Conservation (phyloP, 2,888 invertebrate species). For the Xiphydria camelus region DNA sequence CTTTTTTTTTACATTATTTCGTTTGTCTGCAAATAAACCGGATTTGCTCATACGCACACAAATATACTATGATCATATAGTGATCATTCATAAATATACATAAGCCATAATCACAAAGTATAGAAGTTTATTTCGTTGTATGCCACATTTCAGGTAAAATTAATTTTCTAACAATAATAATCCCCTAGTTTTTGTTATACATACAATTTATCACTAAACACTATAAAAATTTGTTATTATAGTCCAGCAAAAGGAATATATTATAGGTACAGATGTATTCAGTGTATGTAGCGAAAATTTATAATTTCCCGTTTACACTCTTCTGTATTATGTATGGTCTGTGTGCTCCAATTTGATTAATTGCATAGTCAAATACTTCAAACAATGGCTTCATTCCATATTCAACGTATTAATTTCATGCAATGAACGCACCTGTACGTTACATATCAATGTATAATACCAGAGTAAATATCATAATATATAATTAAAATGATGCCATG, state of each 20-base stretch:
- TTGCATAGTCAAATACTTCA: too few relatives aligned
- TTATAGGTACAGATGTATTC: too few relatives aligned
- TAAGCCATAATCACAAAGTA: neutral
- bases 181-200: neutral
- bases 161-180: neutral
- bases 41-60: neutral
- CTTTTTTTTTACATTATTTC: neutral
- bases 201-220: neutral
- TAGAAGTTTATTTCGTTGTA: slow-evolving; percentile 3
- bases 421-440: too few relatives aligned
- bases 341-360: too few relatives aligned
- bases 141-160: neutral
- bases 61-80: neutral
- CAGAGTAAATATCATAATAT: too few relatives aligned
- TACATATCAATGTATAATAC: too few relatives aligned
- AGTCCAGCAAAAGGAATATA: neutral
- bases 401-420: too few relatives aligned
- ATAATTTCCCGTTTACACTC: too few relatives aligned
- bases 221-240: neutral
- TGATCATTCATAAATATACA: neutral
- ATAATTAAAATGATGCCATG: too few relatives aligned
- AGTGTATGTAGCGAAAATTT: too few relatives aligned
- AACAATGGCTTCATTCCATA: too few relatives aligned
- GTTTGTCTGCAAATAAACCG: neutral
- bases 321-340: too few relatives aligned